A percentile compares a stretch with the other conserved stretches of the same genome.
These are phyloP conservation scores for Synanthedon vespiformis DNA, from an alignment of 2,888 invertebrate genomes.

Conservation along the genomic window DNA sequence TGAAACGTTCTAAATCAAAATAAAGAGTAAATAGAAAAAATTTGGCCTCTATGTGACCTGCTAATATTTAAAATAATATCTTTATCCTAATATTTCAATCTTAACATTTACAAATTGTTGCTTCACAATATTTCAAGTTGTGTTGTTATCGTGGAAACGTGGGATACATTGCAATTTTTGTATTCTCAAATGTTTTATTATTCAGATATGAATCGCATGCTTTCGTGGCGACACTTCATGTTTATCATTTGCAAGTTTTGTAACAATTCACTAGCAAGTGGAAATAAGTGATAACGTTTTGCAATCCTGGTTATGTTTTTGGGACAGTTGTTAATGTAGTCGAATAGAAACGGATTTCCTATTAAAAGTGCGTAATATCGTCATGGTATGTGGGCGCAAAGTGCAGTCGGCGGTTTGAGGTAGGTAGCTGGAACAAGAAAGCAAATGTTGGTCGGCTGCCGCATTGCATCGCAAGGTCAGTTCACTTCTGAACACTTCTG, in stretches of 20 bases:
- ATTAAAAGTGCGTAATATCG: conserved; percentile 16
- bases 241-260: background rate
- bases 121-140: background rate
- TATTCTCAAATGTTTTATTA: background rate
- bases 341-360: conserved; percentile 13
- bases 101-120: background rate
- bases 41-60: too few relatives aligned
- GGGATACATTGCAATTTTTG: conserved; percentile 22
- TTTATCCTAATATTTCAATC: background rate
- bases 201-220: background rate
- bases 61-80: background rate
- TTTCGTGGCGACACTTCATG: background rate
- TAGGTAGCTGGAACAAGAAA: background rate
- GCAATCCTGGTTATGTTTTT: conserved; percentile 4
- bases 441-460: conserved; percentile 13
- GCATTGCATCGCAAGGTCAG: conserved; percentile 48
- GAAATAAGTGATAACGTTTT: background rate
- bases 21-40: background rate
- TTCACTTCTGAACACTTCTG: conserved; percentile 49
- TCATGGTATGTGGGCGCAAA: conserved; percentile 3
- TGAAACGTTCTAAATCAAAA: background rate
- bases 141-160: conserved; percentile 18
- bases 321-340: conserved; percentile 7
- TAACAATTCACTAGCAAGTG: conserved; percentile 1
- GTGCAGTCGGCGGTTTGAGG: conserved; percentile 16